These are phyloP conservation scores for Aplocera efformata DNA, from an alignment of 2,888 invertebrate genomes.

Conservation along the genomic window DNA sequence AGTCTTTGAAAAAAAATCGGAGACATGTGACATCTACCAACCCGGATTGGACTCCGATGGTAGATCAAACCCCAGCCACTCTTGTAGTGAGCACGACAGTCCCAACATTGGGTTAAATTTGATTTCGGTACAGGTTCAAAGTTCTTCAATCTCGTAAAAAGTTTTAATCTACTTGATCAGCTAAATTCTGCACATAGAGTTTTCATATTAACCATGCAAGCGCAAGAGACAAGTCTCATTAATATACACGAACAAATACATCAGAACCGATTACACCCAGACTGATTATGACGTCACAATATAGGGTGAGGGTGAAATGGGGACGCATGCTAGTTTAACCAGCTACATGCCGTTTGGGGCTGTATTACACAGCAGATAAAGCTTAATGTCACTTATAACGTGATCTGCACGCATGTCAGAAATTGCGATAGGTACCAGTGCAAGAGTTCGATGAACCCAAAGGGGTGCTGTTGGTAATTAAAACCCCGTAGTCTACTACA, in stretches of 20 bases:
- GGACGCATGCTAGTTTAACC: conserved; percentile 25
- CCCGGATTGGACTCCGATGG: no score
- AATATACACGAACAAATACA: conserved; percentile 39
- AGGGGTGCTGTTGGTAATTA: conserved; percentile 17
- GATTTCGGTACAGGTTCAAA: no score
- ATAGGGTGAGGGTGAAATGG: conserved; percentile 53
- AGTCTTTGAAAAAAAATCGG: no score
- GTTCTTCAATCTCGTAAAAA: no score
- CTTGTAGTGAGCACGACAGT: no score
- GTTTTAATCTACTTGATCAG: no score
- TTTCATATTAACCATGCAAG: not conserved
- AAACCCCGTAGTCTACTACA: not conserved
- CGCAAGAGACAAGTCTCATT: conserved; percentile 35
- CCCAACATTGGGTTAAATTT: no score
- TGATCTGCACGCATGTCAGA: conserved; percentile 31
- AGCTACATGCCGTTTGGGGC: conserved; percentile 21
- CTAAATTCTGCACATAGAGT: no score
- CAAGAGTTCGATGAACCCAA: conserved; percentile 40
- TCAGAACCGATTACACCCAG: conserved; percentile 64
- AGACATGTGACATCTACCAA: no score
- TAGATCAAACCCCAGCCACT: no score
- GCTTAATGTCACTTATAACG: conserved; percentile 7
- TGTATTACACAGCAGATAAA: not conserved
- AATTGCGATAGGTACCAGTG: conserved; percentile 34
- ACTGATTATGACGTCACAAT: conserved; percentile 51